Evolutionary conservation across 2,113 vertebrate genomes (phyloP), one percentile per base, ranked within the genome.

Genomic region (Pterocles orientalis): DNA sequence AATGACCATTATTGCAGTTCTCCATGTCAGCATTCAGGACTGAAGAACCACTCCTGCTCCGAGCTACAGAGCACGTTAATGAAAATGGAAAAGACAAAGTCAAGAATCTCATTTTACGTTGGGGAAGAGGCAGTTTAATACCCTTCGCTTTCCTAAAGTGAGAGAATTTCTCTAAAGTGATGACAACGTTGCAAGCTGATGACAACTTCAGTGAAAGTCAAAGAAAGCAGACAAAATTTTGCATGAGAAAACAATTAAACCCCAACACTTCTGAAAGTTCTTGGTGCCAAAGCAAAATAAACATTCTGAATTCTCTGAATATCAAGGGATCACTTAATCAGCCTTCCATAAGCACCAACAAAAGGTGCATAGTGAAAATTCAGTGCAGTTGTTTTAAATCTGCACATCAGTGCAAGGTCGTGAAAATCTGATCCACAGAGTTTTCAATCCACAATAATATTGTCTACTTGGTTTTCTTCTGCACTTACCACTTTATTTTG

Each of bases 1-100:
- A 96, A 86, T 92, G 62, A 83, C 64, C 58, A 60, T 88, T 92
- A 88, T 86, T 95, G 92, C 71, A 73, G 24, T 88, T 88, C 66
- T 88, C 48, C 18, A 7, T 88, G 68, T 90, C 85, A 94, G 56
- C 39, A 64, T 88, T 95, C 53, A 85, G 82, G 88, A 66, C 58
- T 39, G 75, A 80, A 95, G 91, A 95, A 34, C 1, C 10, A 57
- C n/a, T 84, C 24, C 64, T 73, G 79, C 84, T 93, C 82, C 86
- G 58, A 91, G 76, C 51, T 91, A 86, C 41, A 80, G 33, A 91
- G 33, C 50, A 51, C 33, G 39, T 39, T 86, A 94, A 83, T 80
- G 82, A 96, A 96, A 92, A 90, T 66, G 29, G 43, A 73, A 66
- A 80, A 73, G 62, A 24, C 41, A 75, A 86, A 96, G 79, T 73